These are phyloP conservation scores for Nomada lathburiana DNA, from an alignment of 2,888 invertebrate genomes.

Conservation along the genomic window DNA sequence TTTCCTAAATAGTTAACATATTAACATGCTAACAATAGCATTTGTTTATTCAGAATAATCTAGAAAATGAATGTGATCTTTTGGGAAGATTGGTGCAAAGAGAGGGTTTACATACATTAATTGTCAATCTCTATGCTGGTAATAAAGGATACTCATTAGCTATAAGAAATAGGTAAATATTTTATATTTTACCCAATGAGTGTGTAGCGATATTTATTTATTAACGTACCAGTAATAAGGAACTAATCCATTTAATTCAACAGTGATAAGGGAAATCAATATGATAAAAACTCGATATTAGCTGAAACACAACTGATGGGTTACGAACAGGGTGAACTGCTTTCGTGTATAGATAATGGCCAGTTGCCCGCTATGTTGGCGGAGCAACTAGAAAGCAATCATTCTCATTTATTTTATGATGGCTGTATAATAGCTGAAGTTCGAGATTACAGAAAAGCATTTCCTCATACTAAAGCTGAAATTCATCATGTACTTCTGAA, in stretches of 20 bases:
- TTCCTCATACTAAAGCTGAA: conserved; percentile 91
- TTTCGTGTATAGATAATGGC: conserved; percentile 95
- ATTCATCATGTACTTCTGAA: conserved; percentile 94
- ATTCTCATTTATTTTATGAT: conserved; percentile 94
- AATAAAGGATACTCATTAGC: conserved; percentile 95
- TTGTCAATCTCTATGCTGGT: conserved; percentile 95
- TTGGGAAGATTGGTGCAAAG: conserved; percentile 93
- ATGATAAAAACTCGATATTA: conserved; percentile 88
- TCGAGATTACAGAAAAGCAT: conserved; percentile 94
- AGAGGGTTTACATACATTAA: conserved; percentile 94
- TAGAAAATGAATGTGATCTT: conserved; percentile 85
- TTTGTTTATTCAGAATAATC: conserved; percentile 77
- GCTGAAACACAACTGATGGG: conserved; percentile 92
- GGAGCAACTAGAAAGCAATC: conserved; percentile 92
- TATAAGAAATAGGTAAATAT: conserved; percentile 87
- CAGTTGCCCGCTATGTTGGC: conserved; percentile 94
- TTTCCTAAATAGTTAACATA: neutral
- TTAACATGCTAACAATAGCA: conserved; percentile 6
- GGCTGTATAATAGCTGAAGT: conserved; percentile 97
- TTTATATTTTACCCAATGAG: conserved; percentile 22
- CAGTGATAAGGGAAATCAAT: conserved; percentile 83
- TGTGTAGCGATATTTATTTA: conserved; percentile 1
- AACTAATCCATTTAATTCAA: conserved; percentile 36
- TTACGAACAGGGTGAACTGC: conserved; percentile 94
- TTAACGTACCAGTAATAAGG: conserved; percentile 1